phyloP scores from a whole-genome alignment of 2,888 invertebrate species.

The Ametastegia equiseti region DNA sequence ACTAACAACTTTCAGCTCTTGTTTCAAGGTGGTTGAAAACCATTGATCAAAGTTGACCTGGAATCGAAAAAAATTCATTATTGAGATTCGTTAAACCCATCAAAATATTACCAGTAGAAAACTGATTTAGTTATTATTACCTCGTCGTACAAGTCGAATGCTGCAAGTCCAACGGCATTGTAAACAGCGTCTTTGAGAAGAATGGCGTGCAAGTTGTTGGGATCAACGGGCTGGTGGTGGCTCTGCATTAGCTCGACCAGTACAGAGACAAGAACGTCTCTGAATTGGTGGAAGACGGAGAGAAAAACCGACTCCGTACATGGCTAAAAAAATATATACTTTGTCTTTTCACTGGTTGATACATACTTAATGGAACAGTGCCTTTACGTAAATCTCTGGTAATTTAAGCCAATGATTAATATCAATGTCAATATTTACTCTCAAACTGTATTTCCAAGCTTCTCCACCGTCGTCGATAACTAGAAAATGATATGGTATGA shows the following conservation, averaged over 20 bases:
- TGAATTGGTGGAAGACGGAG: slow-evolving; percentile 89
- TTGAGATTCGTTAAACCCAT: not conserved
- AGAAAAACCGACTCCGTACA: slow-evolving; percentile 93
- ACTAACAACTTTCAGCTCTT: slow-evolving; percentile 89
- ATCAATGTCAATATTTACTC: slow-evolving; percentile 78
- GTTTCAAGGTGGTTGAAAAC: slow-evolving; percentile 89
- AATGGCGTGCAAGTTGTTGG: slow-evolving; percentile 87
- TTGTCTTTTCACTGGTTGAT: too few species aligned
- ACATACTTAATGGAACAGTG: not conserved
- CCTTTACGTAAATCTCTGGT: not conserved
- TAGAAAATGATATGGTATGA: slow-evolving; percentile 63
- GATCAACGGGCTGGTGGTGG: slow-evolving; percentile 81
- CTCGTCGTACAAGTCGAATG: slow-evolving; percentile 94
- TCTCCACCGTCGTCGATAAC: slow-evolving; percentile 90
- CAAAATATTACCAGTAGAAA: not conserved
- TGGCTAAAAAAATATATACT: slow-evolving; percentile 84
- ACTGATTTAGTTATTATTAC: slow-evolving; percentile 74
- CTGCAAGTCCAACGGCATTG: slow-evolving; percentile 92
- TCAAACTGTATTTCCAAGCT: slow-evolving; percentile 94
- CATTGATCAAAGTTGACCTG: slow-evolving; percentile 95
- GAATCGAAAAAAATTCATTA: slow-evolving; percentile 59
- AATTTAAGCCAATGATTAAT: not conserved
- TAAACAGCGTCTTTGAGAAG: slow-evolving; percentile 95
- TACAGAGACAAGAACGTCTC: slow-evolving; percentile 84
- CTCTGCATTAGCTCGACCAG: slow-evolving; percentile 85